Evolutionary conservation across 2,113 vertebrate genomes (phyloP).

Genomic region (Lophotis ruficrista): DNA sequence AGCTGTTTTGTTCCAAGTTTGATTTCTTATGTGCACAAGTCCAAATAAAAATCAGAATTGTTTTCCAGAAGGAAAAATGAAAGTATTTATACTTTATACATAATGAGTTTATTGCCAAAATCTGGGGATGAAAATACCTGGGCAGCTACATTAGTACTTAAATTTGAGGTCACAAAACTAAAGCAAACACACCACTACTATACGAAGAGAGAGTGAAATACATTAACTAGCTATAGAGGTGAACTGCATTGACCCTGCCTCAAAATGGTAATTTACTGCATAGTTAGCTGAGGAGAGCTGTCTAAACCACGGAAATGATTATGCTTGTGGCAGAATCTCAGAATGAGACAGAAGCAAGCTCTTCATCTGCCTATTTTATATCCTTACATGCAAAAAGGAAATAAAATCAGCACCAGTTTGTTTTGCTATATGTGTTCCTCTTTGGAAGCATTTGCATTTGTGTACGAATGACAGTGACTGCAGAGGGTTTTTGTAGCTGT

Average conservation of each 20-base stretch:
- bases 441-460: background rate
- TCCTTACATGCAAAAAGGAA: background rate
- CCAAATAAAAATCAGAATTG: background rate
- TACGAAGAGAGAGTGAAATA: background rate
- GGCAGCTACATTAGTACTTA: background rate
- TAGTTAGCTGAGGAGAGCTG: background rate
- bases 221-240: background rate
- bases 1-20: background rate
- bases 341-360: background rate
- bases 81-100: background rate
- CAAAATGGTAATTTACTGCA: background rate
- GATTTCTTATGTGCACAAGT: background rate
- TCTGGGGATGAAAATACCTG: background rate
- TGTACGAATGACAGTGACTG: background rate
- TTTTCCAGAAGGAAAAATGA: background rate
- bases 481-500: background rate
- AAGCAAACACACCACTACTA: background rate
- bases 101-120: background rate
- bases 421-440: background rate
- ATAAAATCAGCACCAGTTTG: background rate
- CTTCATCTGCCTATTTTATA: background rate
- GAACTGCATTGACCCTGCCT: background rate
- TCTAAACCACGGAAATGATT: background rate
- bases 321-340: background rate
- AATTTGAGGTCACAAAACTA: background rate